Conservation (phyloP, 2,113 vertebrate species). For the zebrafish (Danio rerio) region GRCz12tu NC_133195.1:19631001-19631500, state of each 20-base stretch:
- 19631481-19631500: no score
- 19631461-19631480: no score
- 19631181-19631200: neutral
- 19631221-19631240: neutral
- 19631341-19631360: no score
- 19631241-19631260: neutral
- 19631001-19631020: neutral
- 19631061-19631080: neutral
- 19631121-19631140: neutral
- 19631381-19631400: no score
- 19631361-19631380: no score
- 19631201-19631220: neutral
- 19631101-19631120: conserved; percentile 8
- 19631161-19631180: neutral
- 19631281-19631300: neutral
- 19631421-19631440: no score
- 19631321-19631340: no score
- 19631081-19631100: neutral
- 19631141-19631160: neutral
- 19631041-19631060: neutral
- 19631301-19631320: no score
- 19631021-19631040: neutral
- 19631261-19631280: neutral
- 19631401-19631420: no score
- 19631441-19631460: no score